Evolutionary conservation across 1,140 invertebrate species (phyloP).

Genomic region (Dufourea novaeangliae): DNA sequence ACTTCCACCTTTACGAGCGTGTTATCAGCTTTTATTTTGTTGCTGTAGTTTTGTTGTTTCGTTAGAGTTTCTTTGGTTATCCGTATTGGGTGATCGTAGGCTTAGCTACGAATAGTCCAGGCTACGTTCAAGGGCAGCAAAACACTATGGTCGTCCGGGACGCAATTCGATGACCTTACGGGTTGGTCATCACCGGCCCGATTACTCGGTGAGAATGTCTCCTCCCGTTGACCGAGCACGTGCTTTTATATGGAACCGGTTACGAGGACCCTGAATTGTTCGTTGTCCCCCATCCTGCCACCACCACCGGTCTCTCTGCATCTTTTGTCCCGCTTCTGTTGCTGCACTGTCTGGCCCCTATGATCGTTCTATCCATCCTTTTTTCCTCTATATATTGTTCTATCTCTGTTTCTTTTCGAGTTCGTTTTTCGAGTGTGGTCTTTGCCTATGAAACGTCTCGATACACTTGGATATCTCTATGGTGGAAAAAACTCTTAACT

Average conservation of each 20-base stretch:
- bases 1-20: too few relatives aligned
- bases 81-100: too few relatives aligned
- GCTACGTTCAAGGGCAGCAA: background rate
- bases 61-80: background rate
- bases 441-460: too few relatives aligned
- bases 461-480: too few relatives aligned
- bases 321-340: constrained; percentile 29
- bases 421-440: background rate
- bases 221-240: constrained; percentile 67
- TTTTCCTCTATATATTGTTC: background rate
- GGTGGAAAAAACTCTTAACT: too few relatives aligned
- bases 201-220: constrained; percentile 72
- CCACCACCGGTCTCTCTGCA: constrained; percentile 24
- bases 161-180: constrained; percentile 33
- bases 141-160: constrained; percentile 2
- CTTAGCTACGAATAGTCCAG: background rate
- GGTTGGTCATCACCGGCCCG: constrained; percentile 52
- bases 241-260: constrained; percentile 77
- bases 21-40: background rate
- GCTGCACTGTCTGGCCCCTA: background rate
- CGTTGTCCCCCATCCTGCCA: constrained; percentile 60
- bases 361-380: background rate
- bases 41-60: background rate
- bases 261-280: constrained; percentile 75
- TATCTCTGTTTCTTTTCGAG: background rate